Evolutionary conservation across 1,140 invertebrate species (phyloP).

Genomic region (Antheraea pernyi): DNA sequence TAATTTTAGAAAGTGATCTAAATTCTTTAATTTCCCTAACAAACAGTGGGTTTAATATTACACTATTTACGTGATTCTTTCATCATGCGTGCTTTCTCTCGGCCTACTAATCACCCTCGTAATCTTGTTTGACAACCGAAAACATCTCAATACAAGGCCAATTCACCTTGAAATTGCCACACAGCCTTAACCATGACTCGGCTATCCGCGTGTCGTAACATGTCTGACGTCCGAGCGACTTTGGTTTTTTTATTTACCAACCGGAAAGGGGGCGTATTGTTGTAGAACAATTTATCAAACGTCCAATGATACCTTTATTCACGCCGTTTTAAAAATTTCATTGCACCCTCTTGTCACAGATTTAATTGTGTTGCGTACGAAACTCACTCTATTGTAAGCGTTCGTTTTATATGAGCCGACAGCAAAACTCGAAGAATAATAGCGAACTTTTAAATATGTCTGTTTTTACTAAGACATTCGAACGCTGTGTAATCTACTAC

Average conservation of each 20-base stretch:
- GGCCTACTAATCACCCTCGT: background rate
- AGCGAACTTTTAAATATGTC: constrained; percentile 30
- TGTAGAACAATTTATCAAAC: constrained; percentile 66
- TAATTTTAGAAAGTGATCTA: too few species aligned
- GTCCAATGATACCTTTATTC: constrained; percentile 68
- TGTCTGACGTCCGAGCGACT: constrained; percentile 12
- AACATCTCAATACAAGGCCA: constrained; percentile 7
- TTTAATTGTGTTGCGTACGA: constrained; percentile 51
- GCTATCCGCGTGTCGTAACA: constrained; percentile 22
- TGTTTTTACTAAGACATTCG: constrained; percentile 63
- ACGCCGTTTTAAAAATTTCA: constrained; percentile 60
- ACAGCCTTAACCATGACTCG: constrained; percentile 29
- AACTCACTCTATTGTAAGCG: constrained; percentile 40
- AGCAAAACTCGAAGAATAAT: constrained; percentile 40
- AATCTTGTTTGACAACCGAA: constrained; percentile 12
- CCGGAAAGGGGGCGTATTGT: constrained; percentile 64
- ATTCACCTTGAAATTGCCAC: constrained; percentile 28
- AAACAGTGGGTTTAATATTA: background rate
- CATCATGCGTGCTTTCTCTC: background rate
- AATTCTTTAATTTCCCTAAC: background rate
- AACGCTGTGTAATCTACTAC: constrained; percentile 50
- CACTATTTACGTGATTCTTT: background rate
- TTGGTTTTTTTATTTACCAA: constrained; percentile 12
- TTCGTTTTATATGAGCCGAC: constrained; percentile 41
- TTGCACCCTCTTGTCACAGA: constrained; percentile 51